phyloP scores from a whole-genome alignment of 2,888 invertebrate genomes.

The Gymnocheta viridis region DNA sequence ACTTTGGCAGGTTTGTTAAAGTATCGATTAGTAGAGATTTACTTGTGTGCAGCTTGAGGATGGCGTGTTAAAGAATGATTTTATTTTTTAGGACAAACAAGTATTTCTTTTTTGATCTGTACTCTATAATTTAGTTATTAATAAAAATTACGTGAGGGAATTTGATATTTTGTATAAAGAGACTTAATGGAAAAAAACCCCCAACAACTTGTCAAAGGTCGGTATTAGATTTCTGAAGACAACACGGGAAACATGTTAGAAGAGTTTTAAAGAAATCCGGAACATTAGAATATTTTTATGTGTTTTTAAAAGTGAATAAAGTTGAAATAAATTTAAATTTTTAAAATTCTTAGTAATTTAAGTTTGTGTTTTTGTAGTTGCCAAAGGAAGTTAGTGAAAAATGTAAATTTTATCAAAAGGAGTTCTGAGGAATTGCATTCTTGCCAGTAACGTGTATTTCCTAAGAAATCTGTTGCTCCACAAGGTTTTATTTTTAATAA shows the following conservation, averaged over 20 bases:
- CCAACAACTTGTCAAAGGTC: slow-evolving; percentile 1
- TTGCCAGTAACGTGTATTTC: neutral
- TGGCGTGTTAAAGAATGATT: neutral
- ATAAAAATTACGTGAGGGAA: slow-evolving; percentile 11
- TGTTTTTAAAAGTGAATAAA: neutral
- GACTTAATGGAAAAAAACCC: neutral
- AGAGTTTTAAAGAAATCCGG: neutral
- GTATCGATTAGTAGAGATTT: slow-evolving; percentile 14
- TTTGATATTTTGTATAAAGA: slow-evolving; percentile 38
- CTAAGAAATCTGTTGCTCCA: neutral
- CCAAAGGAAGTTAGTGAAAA: neutral
- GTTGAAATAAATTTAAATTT: slow-evolving; percentile 3
- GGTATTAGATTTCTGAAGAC: slow-evolving; percentile 8
- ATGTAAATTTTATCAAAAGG: neutral
- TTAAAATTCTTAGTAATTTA: neutral
- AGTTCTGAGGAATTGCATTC: slow-evolving; percentile 14
- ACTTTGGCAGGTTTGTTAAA: neutral
- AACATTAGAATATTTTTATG: neutral
- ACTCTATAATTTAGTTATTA: slow-evolving; percentile 44
- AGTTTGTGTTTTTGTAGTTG: neutral
- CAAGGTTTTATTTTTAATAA: neutral
- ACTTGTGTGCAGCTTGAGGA: neutral
- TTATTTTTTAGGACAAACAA: neutral
- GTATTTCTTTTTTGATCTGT: neutral
- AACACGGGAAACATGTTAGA: neutral